Base-by-base conservation (phyloP, 2,113 vertebrate genomes). In the Danionella cerebrum region DNA sequence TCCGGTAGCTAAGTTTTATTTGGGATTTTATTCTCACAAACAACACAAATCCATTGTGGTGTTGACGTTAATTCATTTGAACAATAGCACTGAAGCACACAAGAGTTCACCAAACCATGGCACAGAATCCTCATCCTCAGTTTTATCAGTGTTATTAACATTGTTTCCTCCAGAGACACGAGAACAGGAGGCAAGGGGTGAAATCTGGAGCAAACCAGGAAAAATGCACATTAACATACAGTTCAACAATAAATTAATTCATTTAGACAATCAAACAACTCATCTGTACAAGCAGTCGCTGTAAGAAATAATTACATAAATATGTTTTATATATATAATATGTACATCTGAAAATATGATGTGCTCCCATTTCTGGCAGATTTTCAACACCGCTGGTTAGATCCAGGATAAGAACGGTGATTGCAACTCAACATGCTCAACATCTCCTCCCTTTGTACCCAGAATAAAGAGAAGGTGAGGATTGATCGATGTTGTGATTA, bases 251-350 rank as follows among this genome's bases (percentile, higher is more conserved):
- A 98, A 98, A 98, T 98, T 98, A 98, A 96, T 81, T 91, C 90
- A 92, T 92, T 76, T 79, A 38, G 47, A 63, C 59, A 60, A 21
- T 31, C 38, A 21, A 60, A 55, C 22, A 86, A 44, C 16, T 91
- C 84, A 81, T 98, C 98, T 98, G 92, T 98, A 98, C 96, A 98
- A 80, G 86, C 87, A 92, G 93, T 95, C 93, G 91, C 92, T 90
- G 93, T 97, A 96, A 91, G 92, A 95, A 97, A 97, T 96, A 96
- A 97, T 97, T 98, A 98, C 94, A 98, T 98, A 98, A 98, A 98
- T 98, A 98, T 92, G 94, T 94, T 94, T 33, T 73, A 65, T 47
- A 67, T 70, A 71, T 69, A 71, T 44, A 44, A 31, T 93, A 97
- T 96, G 89, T 91, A 89, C 90, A 93, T 89, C 85, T 91, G 77